A percentile compares a stretch with the other conserved stretches of the same genome.
These are phyloP conservation scores for Timema podura DNA, from an alignment of 2,888 invertebrate species.

Conservation along the genomic window DNA sequence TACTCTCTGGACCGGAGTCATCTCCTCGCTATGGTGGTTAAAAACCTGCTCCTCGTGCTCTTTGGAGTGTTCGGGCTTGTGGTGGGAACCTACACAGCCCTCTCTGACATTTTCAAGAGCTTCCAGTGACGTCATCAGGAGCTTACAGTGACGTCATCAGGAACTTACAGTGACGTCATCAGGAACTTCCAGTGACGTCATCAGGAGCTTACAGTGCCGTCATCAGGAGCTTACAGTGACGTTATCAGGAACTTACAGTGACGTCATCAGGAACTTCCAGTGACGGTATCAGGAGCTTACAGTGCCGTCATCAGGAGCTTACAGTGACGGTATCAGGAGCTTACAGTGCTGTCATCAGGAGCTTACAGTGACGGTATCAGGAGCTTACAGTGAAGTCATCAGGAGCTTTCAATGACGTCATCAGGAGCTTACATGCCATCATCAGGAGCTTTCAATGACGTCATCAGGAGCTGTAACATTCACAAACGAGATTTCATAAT, in stretches of 20 bases:
- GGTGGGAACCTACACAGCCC: conserved; percentile 32
- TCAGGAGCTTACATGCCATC: no score
- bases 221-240: conserved; percentile 30
- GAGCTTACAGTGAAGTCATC: no score
- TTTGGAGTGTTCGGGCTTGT: conserved; percentile 33
- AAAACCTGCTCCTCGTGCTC: conserved; percentile 28
- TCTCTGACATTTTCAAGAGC: conserved; percentile 51
- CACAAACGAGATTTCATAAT: no score
- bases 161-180: conserved; percentile 47
- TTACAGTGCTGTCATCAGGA: neutral
- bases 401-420: neutral
- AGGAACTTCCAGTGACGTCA: conserved; percentile 47
- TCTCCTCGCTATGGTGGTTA: conserved; percentile 27
- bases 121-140: conserved; percentile 44
- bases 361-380: no score
- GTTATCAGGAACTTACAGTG: conserved; percentile 57
- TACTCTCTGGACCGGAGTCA: conserved; percentile 28
- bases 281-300: conserved; percentile 32
- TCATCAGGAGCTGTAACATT: no score
- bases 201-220: conserved; percentile 30
- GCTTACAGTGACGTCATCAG: conserved; percentile 32
- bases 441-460: no score
- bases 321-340: conserved; percentile 36
- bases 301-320: conserved; percentile 55
- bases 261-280: conserved; percentile 25